Evolutionary conservation across 2,888 invertebrate species (phyloP), one percentile per base, ranked within the genome.

Genomic region (Chrysolina haemoptera): DNA sequence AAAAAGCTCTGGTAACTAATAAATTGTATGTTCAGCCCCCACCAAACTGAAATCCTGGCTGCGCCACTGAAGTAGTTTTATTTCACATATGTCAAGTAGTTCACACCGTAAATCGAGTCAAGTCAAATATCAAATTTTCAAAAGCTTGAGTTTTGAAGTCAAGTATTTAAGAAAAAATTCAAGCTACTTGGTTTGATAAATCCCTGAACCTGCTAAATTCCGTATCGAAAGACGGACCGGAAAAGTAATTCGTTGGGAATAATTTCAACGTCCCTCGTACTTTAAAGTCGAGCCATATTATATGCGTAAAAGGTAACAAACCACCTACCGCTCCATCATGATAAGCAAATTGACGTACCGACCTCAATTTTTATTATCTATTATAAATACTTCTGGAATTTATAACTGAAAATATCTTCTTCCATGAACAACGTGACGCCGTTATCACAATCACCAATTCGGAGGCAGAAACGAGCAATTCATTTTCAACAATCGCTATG

Each of bases 281-380:
- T 18, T 53, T 18, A 0, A 3, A 5, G 11, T 20, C 20, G 20
- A 20, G 20, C 18, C 20, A 53, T 18, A 1, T 11, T 20, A 53
- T 2, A 3, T 16, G 4, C 12, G 16, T 20, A 20, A 53, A 20
- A 53, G 53, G 43, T 43, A 43, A 43, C 22, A 18, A 53, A 43
- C 22, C 20, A 53, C 18, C n/a, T n/a, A 20, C 16, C 12, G 20
- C 53, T 20, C 53, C 1, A 20, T 20, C 20, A 20, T 11, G 53
- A 53, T 53, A 53, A 53, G 53, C 53, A 20, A 18, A 12, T 18
- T 12, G 18, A 53, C 20, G 18, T 53, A 53, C 53, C 22, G 20
- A 53, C 20, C 18, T 53, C 53, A 53, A 20, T 53, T 53, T 53
- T 53, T 53, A 53, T 53, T 53, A 53, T 53, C 53, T 20, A 12